Conservation (phyloP, 2,113 vertebrate species). For the Lampris megalopsis region DNA sequence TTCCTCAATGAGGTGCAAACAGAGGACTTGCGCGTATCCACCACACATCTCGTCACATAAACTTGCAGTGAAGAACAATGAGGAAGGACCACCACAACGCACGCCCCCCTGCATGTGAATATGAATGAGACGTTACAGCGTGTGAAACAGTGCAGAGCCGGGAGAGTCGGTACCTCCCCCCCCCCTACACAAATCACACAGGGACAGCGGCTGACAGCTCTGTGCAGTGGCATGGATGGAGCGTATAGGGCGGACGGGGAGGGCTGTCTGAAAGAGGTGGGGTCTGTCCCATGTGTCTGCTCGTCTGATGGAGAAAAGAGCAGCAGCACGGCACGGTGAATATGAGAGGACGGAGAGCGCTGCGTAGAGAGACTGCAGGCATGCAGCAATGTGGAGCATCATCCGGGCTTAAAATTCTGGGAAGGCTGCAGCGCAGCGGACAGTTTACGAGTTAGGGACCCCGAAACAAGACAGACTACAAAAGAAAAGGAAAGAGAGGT, state of each 20-base stretch:
- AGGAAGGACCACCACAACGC: too few relatives aligned
- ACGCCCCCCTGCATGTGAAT: background rate
- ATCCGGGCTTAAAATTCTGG: conserved; percentile 52
- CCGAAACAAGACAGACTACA: conserved; percentile 16
- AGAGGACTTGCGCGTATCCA: conserved; percentile 22
- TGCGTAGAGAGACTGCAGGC: conserved; percentile 65
- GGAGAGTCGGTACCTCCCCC: background rate
- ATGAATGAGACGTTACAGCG: conserved; percentile 12
- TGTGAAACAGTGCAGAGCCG: conserved; percentile 13
- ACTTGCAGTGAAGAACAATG: background rate
- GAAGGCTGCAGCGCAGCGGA: conserved; percentile 60
- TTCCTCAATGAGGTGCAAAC: conserved; percentile 38
- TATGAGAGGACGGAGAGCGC: conserved; percentile 62
- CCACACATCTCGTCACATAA: conserved; percentile 14
- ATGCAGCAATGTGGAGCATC: conserved; percentile 57
- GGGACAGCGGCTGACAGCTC: conserved; percentile 34
- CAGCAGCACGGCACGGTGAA: conserved; percentile 62
- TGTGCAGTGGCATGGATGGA: conserved; percentile 33
- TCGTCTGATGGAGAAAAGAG: conserved; percentile 65
- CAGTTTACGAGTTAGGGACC: conserved; percentile 63
- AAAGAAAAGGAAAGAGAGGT: conserved; percentile 6
- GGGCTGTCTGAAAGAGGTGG: conserved; percentile 69
- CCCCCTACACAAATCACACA: conserved; percentile 20
- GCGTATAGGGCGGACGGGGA: conserved; percentile 34
- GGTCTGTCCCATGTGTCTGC: conserved; percentile 71